Percentiles rank a stretch among this genome's conserved stretches.
Conservation (phyloP, 1,140 invertebrate species). For the Andrena cerasifolii region DNA sequence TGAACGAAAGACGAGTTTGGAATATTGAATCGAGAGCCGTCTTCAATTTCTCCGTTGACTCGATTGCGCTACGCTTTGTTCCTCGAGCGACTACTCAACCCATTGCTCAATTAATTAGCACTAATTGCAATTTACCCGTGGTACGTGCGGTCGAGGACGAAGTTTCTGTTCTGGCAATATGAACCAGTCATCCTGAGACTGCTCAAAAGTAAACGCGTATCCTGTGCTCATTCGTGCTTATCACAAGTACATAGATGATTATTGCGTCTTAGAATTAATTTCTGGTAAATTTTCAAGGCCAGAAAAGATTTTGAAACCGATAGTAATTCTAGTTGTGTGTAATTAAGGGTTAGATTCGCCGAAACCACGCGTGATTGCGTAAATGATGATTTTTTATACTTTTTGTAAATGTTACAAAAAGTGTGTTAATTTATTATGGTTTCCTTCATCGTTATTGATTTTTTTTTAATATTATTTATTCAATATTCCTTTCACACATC, state of each 20-base stretch:
- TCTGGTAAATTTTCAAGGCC: too few relatives aligned
- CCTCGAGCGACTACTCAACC: constrained; percentile 32
- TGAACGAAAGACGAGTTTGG: constrained; percentile 9
- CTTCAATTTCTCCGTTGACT: constrained; percentile 53
- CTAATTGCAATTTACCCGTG: constrained; percentile 73
- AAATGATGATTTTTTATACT: too few relatives aligned
- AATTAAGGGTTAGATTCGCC: too few relatives aligned
- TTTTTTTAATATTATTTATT: too few relatives aligned
- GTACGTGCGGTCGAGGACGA: constrained; percentile 41
- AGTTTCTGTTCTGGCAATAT: constrained; percentile 29
- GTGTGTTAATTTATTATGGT: too few relatives aligned
- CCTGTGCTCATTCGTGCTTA: neutral
- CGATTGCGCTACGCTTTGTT: constrained; percentile 40
- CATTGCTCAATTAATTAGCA: constrained; percentile 75
- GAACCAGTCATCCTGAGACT: neutral
- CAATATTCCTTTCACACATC: too few relatives aligned
- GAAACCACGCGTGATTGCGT: too few relatives aligned
- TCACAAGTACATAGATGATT: neutral
- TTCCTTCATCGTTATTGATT: too few relatives aligned
- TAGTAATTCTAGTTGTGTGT: too few relatives aligned
- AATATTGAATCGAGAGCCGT: constrained; percentile 50
- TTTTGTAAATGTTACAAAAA: too few relatives aligned
- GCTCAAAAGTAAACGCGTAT: neutral
- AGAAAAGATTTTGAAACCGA: too few relatives aligned
- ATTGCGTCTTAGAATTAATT: too few relatives aligned